Evolutionary conservation across 1,140 invertebrate genomes (phyloP), one percentile per base, ranked within the genome.

Genomic region (Leptopilina clavipes): DNA sequence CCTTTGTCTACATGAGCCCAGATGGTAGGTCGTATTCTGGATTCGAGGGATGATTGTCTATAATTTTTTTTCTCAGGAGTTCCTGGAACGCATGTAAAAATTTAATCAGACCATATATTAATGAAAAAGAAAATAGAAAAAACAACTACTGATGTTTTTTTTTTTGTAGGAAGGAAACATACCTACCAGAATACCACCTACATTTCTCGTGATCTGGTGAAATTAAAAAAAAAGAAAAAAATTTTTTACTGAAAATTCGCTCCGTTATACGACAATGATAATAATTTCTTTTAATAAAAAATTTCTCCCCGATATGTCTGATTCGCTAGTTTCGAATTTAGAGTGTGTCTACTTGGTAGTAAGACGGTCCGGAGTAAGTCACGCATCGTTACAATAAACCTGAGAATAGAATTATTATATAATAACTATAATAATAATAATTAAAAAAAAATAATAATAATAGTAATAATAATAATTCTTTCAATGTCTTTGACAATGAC

Each of bases 291-390:
- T 8, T 40, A 5, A 40, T 5, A 40, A 40, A 40, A 40, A n/a
- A 14, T 12, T 71, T 40, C 18, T 72, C 77, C 79, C 79, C 77
- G 76, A 75, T 10, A 11, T 22, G 25, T 72, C 43, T 48, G 76
- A 84, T 83, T 83, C 75, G 76, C 81, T 77, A 72, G 85, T 89
- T 89, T 89, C 87, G 87, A 89, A 89, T 89, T 89, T 88, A 89
- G 88, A 89, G 87, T 89, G 88, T 86, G 79, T 85, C 85, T 88
- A 85, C 84, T 81, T 83, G 81, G 83, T 85, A 82, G 83, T 79
- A 82, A 85, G 76, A 82, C 79, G 84, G 76, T 82, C 83, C 79
- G 77, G 73, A 81, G 76, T 83, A 82, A 82, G 81, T 77, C 65
- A 78, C 73, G 45, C 54, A 25, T 65, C 8, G n/a, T 65, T 31